Evolutionary conservation across 2,113 vertebrate species (phyloP), one percentile per base, ranked within the genome.

Genomic region (Callocephalon fimbriatum): DNA sequence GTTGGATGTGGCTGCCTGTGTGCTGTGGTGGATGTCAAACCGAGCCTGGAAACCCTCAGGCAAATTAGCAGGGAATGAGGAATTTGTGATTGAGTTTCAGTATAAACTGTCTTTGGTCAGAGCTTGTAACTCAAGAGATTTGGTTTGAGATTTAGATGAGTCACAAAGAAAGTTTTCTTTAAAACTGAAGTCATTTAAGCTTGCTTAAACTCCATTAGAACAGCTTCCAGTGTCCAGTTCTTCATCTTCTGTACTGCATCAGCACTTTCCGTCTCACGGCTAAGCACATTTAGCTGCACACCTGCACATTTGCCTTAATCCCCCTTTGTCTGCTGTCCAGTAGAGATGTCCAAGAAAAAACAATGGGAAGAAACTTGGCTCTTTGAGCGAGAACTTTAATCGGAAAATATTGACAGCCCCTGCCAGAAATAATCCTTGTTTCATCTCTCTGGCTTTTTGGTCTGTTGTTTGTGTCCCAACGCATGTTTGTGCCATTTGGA

Each of bases 401-500:
- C 2, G 3, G 22, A 68, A 73, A 90, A 70, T 80, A 75, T 74
- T 87, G 65, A 35, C 50, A 65, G n/a, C 25, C n/a, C 63, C 32
- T 72, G 50, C 73, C 42, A 58, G 48, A 79, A 87, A 38, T 51
- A 54, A 72, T n/a, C 42, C 50, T n/a, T 59, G 23, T 67, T 86
- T 68, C 44, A 38, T 79, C 6, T 0, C n/a, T 21, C 27, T 53
- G 80, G 38, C 15, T 66, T 67, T 90, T 74, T 6, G 6, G 19
- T 11, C 32, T 67, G 14, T 7, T 44, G 18, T 12, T 48, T 35
- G 47, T 45, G 47, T 66, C 73, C 54, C 23, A 27, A 26, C 35
- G 53, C 1, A 1, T 9, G 20, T 14, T 37, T 67, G 38, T 67
- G 38, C 50, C 2, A 0, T 15, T n/a, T 5, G 12, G 21, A 44